phyloP scores from a whole-genome alignment of 92 coral and sea anemone genomes.

The Parazoanthus darwini region DNA sequence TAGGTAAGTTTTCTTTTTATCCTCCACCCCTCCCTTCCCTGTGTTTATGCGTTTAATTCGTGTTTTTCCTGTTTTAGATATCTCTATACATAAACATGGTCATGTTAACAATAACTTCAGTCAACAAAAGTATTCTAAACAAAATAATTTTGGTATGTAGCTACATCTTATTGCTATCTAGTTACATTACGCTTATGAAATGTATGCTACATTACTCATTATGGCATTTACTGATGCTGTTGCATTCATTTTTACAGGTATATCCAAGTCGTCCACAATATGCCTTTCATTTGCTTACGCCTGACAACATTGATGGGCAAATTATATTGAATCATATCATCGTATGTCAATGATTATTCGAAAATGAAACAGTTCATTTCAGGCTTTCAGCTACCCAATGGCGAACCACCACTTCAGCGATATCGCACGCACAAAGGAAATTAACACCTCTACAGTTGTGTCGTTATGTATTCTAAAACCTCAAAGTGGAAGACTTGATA shows the following conservation, averaged over 20 bases:
- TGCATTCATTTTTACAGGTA: neutral
- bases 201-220: neutral
- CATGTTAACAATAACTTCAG: conserved; percentile 32
- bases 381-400: conserved; percentile 30
- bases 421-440: neutral
- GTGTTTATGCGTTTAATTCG: conserved; percentile 24
- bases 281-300: conserved; percentile 1
- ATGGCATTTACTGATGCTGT: conserved; percentile 5
- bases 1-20: no score
- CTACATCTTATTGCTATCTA: conserved; percentile 32
- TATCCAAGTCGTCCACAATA: conserved; percentile 29
- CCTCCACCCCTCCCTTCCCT: neutral
- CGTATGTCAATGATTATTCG: conserved; percentile 1
- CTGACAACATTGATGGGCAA: conserved; percentile 14
- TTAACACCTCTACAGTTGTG: conserved; percentile 18
- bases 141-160: conserved; percentile 26
- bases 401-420: neutral
- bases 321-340: conserved; percentile 7
- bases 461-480: conserved; percentile 19
- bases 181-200: no score
- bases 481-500: conserved; percentile 28
- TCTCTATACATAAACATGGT: conserved; percentile 38
- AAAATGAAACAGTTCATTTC: neutral
- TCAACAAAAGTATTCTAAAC: conserved; percentile 40
- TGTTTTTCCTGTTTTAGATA: conserved; percentile 24